Conservation (phyloP, 92 coral and sea anemone species). For the Umimayanthus kanabou region DNA sequence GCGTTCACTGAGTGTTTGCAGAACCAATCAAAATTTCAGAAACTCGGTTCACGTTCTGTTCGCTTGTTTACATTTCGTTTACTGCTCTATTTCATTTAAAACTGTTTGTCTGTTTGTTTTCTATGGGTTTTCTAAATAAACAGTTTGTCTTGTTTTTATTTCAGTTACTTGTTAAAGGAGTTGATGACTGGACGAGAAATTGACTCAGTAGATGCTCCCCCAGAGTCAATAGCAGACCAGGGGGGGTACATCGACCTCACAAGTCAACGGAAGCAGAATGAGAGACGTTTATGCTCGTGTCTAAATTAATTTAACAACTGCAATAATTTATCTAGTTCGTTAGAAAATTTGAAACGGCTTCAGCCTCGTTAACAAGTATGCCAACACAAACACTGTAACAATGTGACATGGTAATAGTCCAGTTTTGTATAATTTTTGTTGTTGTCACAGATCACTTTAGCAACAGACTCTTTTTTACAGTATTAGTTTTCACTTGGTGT, state of each 20-base stretch:
- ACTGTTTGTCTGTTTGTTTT: not conserved
- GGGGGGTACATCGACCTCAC: slow-evolving; percentile 83
- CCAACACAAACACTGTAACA: too few relatives aligned
- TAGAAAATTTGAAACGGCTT: slow-evolving; percentile 15
- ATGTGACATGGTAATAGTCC: too few relatives aligned
- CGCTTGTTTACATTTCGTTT: too few relatives aligned
- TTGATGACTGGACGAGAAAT: slow-evolving; percentile 63
- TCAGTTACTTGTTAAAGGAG: slow-evolving; percentile 82
- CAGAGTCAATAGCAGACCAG: slow-evolving; percentile 41
- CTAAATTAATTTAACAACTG: not conserved
- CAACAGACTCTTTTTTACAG: too few relatives aligned
- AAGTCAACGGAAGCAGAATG: slow-evolving; percentile 54
- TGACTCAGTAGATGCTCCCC: slow-evolving; percentile 39
- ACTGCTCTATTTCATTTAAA: too few relatives aligned
- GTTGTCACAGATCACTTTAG: too few relatives aligned
- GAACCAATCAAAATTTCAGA: too few relatives aligned
- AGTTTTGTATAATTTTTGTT: too few relatives aligned
- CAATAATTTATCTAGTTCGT: slow-evolving; percentile 11
- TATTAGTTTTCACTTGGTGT: too few relatives aligned
- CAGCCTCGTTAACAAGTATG: too few relatives aligned
- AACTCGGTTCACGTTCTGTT: too few relatives aligned
- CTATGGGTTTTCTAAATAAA: not conserved
- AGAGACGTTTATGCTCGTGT: slow-evolving; percentile 52
- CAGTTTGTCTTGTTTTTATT: not conserved
- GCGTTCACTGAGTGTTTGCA: too few relatives aligned